Conservation (phyloP, 2,888 invertebrate genomes). For the Lochmaea crataegi region DNA sequence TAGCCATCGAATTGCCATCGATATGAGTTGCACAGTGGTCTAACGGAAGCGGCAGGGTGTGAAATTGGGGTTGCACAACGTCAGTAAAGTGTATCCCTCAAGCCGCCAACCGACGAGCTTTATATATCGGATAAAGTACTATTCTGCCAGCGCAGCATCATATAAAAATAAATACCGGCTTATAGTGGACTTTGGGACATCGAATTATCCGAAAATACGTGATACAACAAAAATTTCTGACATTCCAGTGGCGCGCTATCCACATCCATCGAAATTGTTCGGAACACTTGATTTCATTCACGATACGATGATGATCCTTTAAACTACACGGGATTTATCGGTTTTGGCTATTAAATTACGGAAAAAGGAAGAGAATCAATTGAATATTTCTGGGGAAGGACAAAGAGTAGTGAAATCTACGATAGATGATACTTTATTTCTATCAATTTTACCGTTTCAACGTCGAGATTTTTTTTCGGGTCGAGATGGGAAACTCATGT, state of each 20-base stretch:
- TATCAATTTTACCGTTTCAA: too few relatives aligned
- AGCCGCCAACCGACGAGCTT: conserved; percentile 37
- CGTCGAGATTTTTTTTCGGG: too few relatives aligned
- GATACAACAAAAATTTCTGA: conserved; percentile 37
- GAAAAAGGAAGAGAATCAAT: background rate
- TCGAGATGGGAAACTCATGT: too few relatives aligned
- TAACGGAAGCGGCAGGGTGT: conserved; percentile 59
- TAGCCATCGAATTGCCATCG: conserved; percentile 63
- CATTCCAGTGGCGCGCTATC: conserved; percentile 7
- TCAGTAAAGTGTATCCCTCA: conserved; percentile 57
- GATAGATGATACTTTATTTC: too few relatives aligned
- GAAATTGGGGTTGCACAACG: conserved; percentile 63
- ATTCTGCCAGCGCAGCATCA: conserved; percentile 58
- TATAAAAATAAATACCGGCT: conserved; percentile 62
- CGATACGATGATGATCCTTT: background rate
- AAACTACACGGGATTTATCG: background rate
- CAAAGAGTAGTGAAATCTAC: too few relatives aligned
- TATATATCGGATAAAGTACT: conserved; percentile 56
- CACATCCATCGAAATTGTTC: background rate
- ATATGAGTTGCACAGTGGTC: conserved; percentile 61
- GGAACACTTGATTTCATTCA: background rate
- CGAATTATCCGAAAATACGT: conserved; percentile 49
- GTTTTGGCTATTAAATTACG: background rate
- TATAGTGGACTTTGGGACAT: conserved; percentile 57
- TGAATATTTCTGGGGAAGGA: background rate